phyloP scores from a whole-genome alignment of 2,797 vertebrate species.

The Austrolebias charrua region DNA sequence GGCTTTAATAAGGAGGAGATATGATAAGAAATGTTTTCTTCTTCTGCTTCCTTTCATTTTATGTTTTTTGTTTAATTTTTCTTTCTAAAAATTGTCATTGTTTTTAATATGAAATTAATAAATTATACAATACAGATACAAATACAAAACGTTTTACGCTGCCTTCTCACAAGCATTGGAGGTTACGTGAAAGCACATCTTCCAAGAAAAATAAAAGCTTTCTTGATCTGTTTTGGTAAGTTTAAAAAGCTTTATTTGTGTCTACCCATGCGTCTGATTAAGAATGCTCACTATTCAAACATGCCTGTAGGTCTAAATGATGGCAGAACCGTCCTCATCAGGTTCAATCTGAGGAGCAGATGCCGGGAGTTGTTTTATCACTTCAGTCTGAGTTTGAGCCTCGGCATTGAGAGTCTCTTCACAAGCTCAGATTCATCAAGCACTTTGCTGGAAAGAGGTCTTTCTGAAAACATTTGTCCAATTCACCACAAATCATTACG shows the following conservation, averaged over 20 bases:
- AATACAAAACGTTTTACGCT: too few species aligned
- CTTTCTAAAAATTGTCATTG: too few species aligned
- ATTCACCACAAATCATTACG: slow-evolving; percentile 81
- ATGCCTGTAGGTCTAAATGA: background rate
- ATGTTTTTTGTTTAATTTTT: too few species aligned
- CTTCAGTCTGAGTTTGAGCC: background rate
- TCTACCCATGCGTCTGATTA: background rate
- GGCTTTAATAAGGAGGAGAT: too few species aligned
- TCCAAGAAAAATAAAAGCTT: background rate
- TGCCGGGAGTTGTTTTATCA: background rate
- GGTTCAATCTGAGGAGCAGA: slow-evolving; percentile 2
- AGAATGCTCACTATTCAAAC: background rate
- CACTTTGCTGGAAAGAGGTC: slow-evolving; percentile 57
- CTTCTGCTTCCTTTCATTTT: too few species aligned
- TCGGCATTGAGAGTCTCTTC: slow-evolving; percentile 1
- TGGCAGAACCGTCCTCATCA: slow-evolving; percentile 4
- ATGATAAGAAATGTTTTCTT: too few species aligned
- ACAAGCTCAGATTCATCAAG: slow-evolving; percentile 66
- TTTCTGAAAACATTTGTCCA: slow-evolving; percentile 81
- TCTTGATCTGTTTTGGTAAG: background rate
- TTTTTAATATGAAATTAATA: too few species aligned
- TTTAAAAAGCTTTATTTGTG: background rate
- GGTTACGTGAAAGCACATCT: too few species aligned
- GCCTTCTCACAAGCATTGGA: too few species aligned
- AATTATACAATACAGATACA: too few species aligned